These are phyloP conservation scores for Alaudala cheleensis DNA, from an alignment of 2,113 vertebrate species.

Conservation along the genomic window DNA sequence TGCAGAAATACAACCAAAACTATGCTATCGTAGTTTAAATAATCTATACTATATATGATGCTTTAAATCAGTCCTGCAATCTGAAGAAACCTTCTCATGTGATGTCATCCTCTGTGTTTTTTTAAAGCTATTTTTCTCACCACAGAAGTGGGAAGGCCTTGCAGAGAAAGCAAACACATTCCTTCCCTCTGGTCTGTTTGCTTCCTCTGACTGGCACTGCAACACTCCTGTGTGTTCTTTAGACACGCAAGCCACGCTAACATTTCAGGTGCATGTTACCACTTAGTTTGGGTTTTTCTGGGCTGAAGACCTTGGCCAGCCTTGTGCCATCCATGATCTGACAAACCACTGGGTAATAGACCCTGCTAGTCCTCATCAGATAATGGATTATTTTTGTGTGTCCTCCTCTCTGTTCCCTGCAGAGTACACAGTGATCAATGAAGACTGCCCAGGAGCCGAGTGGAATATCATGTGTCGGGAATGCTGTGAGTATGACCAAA, in stretches of 20 bases:
- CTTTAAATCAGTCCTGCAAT: background rate
- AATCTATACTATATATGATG: background rate
- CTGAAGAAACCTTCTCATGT: background rate
- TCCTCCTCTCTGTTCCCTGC: background rate
- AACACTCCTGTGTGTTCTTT: background rate
- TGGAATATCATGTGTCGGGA: conserved; percentile 97
- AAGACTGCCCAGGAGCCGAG: conserved; percentile 91
- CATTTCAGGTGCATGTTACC: accelerated
- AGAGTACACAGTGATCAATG: conserved; percentile 93
- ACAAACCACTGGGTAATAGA: background rate
- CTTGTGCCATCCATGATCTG: background rate
- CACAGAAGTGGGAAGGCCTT: background rate
- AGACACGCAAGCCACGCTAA: background rate
- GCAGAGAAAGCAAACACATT: background rate
- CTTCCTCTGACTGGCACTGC: background rate
- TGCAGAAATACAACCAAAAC: background rate
- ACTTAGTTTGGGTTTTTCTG: background rate
- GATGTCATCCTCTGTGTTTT: background rate
- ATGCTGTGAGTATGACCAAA: conserved; percentile 94
- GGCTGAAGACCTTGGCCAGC: background rate
- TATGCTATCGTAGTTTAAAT: background rate
- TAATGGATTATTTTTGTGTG: accelerated
- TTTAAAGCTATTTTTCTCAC: background rate
- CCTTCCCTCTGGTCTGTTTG: background rate
- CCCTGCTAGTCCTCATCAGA: background rate